Evolutionary conservation across 2,797 vertebrate species (phyloP), one percentile per base, ranked within the genome.

Genomic region (Microchirus variegatus): DNA sequence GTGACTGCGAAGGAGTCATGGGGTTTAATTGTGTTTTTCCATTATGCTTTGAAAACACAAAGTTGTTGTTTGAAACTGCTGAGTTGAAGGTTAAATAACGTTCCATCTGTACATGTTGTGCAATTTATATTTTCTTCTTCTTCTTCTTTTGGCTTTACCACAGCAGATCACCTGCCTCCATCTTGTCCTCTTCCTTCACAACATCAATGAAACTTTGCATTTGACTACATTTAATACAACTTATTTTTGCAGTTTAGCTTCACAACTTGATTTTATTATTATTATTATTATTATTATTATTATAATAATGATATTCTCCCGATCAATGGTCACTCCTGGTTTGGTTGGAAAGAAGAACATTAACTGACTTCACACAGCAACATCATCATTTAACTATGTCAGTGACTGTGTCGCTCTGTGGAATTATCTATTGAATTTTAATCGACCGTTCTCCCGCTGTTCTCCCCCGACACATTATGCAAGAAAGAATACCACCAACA

Each of bases 391-490:
- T n/a, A 57, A 53, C n/a, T 31, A 11, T 12, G 22, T 15, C 45
- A 9, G 13, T 38, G 44, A 63, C 45, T 60, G n/a, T 45, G 36
- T 19, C 0, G 0, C 59, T 43, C 51, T 17, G 57, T 61, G 67
- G 68, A 79, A 85, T 70, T 76, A 69, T 42, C 19, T 50, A 64
- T 75, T 69, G 49, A 42, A 49, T 79, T 59, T 35, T 0, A 36
- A 54, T 67, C 13, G 15, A 41, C 63, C 70, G 22, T 38, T 10
- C 37, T 47, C 35, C 16, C 1, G 47, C 48, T 26, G 50, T 18
- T 42, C 37, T 17, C 62, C 55, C 6, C 35, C 60, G 56, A 5
- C 36, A 48, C 36, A 44, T 31, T 18, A 52, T 71, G 68, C 45
- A n/a, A 18, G 9, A 18, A 41, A 22, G 22, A 22, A 22, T 22